Conservation (phyloP, 2,888 invertebrate genomes). For the Platynereis dumerilii region DNA sequence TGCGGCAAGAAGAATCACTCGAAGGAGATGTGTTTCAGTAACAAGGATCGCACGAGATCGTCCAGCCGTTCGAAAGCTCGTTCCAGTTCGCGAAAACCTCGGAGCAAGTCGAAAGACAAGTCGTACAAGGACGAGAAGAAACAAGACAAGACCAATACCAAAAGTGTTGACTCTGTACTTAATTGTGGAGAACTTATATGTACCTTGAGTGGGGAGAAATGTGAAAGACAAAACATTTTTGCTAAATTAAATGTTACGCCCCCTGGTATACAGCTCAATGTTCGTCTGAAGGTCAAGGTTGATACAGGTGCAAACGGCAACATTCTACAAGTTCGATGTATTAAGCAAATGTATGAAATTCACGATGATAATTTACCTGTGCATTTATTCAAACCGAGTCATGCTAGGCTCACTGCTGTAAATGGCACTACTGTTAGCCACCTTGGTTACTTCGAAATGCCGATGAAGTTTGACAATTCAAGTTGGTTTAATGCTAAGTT, state of each 20-base stretch:
- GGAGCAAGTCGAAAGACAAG: not conserved
- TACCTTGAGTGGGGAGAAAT: not conserved
- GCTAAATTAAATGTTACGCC: not conserved
- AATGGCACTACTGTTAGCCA: not conserved
- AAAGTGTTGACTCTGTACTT: not conserved
- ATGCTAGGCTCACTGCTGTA: not conserved
- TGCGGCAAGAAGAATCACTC: not conserved
- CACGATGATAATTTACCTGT: not conserved
- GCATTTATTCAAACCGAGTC: not conserved
- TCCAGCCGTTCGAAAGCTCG: not conserved
- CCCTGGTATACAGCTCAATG: not conserved
- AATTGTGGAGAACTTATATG: not conserved
- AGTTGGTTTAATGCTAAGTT: not conserved
- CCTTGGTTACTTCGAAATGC: not conserved
- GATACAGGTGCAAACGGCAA: constrained; percentile 10
- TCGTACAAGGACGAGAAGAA: not conserved
- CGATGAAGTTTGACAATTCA: not conserved
- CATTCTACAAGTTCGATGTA: not conserved
- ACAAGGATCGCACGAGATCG: too few relatives aligned
- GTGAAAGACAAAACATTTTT: not conserved
- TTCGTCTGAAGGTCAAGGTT: not conserved
- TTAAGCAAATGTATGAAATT: not conserved
- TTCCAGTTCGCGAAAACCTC: not conserved
- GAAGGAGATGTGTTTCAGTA: not conserved
- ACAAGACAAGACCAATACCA: not conserved